Base-by-base conservation (phyloP, 1,140 invertebrate species). In the Theocolax elegans region DNA sequence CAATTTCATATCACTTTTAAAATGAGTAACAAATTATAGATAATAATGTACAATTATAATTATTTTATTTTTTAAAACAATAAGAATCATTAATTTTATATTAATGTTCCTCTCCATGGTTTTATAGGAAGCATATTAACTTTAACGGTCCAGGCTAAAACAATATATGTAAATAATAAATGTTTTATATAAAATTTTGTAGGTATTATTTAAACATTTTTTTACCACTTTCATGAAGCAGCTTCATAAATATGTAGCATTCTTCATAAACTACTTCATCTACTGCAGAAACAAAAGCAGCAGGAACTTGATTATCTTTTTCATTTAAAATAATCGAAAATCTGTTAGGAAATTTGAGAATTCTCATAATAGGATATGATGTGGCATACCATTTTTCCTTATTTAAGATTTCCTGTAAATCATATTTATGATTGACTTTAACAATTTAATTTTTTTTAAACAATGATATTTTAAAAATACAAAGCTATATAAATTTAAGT, bases 101-200 rank as follows among this genome's bases (percentile, higher is more conserved):
- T 85, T 86, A 86, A 87, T 60, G 79, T 74, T 51, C 81, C 81
- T 69, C 83, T 79, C 82, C 85, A 89, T 72, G 87, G 82, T 51
- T 87, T 87, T 2, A 89, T 77, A 54, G 83, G 73, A 27, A 90
- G 72, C 35, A 88, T 77, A 80, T 89, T 88, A 8, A 79, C 79
- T 71, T 80, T 79, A 21, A 81, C 83, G 29, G 79, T 76, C 89
- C 89, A 90, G 35, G 83, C 89, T 89, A 67, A 38, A 84, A 85
- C 35, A 42, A n/a, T n/a, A n/a, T n/a, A n/a, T 35, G n/a, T n/a
- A n/a, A n/a, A n/a, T 15, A 42, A 42, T 6, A 23, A 42, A 40
- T 23, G 19, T 15, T 53, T 60, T n/a, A 49, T n/a, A n/a, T 27
- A 62, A 3, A 12, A 69, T 29, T 21, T 59, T 46, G 15, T 53